A percentile compares a stretch with the other conserved stretches of the same genome.
These are phyloP conservation scores for Phylloscopus whistleri DNA, from an alignment of 2,113 vertebrate genomes.

Conservation along the genomic window DNA sequence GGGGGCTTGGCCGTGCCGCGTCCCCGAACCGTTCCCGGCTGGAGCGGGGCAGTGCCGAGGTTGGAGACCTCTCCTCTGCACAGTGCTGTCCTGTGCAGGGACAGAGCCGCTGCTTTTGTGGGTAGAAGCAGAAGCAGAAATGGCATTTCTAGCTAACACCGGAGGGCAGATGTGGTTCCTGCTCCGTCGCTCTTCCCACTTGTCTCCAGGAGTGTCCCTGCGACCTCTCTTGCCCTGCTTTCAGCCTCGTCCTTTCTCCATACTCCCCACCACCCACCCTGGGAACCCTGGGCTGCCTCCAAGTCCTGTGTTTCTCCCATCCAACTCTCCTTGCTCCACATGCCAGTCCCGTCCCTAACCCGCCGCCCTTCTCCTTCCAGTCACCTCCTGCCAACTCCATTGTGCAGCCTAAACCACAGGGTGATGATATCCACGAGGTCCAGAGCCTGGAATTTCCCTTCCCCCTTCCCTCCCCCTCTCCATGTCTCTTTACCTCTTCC, in stretches of 20 bases:
- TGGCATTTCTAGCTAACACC: fast-evolving
- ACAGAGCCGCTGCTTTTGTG: not conserved
- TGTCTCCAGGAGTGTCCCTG: not conserved
- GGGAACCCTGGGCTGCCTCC: not conserved
- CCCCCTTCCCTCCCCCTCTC: too few relatives aligned
- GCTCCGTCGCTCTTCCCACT: fast-evolving
- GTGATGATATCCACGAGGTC: not conserved
- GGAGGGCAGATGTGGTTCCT: not conserved
- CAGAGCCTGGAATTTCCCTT: not conserved
- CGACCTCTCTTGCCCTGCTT: not conserved
- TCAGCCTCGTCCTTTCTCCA: fast-evolving
- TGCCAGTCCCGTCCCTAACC: fast-evolving
- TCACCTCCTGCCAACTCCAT: not conserved
- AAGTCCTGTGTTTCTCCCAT: not conserved
- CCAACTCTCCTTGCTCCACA: not conserved
- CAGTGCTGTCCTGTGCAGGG: not conserved
- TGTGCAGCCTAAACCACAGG: fast-evolving
- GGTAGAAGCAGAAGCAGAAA: not conserved
- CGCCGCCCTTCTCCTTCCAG: not conserved
- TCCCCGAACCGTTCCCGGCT: not conserved
- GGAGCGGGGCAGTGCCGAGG: not conserved
- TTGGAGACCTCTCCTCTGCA: not conserved
- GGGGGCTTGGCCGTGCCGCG: not conserved
- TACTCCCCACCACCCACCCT: not conserved
- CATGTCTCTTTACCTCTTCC: not conserved